phyloP scores from a whole-genome alignment of 2,888 invertebrate genomes.

The Clitarchus hookeri region DNA sequence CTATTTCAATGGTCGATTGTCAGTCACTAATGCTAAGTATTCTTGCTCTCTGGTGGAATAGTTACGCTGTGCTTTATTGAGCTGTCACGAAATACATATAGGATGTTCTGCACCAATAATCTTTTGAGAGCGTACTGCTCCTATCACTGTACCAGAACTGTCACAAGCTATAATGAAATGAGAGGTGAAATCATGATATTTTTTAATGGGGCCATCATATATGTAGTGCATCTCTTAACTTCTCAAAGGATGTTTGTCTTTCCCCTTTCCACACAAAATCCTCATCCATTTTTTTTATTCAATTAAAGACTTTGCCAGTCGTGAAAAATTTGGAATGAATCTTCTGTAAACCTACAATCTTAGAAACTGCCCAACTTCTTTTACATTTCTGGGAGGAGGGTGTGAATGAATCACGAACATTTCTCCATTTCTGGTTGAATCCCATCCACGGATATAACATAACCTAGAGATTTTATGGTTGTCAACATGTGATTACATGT shows the following conservation, averaged over 20 bases:
- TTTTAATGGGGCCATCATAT: too few relatives aligned
- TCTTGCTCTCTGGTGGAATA: conserved; percentile 38
- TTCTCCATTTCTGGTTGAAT: conserved; percentile 23
- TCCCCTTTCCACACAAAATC: background rate
- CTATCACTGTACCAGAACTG: too few relatives aligned
- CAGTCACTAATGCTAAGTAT: conserved; percentile 40
- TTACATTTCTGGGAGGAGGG: conserved; percentile 31
- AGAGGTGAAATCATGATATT: too few relatives aligned
- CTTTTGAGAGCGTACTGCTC: too few relatives aligned
- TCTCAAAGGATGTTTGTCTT: conserved; percentile 37
- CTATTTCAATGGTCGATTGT: conserved; percentile 40
- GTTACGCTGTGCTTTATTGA: too few relatives aligned
- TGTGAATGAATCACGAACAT: background rate
- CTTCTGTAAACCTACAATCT: conserved; percentile 48
- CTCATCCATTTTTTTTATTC: conserved; percentile 39
- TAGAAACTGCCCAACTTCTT: conserved; percentile 44
- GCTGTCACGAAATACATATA: too few relatives aligned
- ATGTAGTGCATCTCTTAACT: background rate
- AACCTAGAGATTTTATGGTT: conserved; percentile 45
- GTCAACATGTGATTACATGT: conserved; percentile 43
- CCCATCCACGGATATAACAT: conserved; percentile 45
- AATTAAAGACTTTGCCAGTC: conserved; percentile 45
- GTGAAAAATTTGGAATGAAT: conserved; percentile 45
- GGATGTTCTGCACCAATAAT: too few relatives aligned
- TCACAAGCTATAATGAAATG: too few relatives aligned